Evolutionary conservation across 2,888 invertebrate genomes (phyloP), one percentile per base, ranked within the genome.

Genomic region (Ectemnius cavifrons): DNA sequence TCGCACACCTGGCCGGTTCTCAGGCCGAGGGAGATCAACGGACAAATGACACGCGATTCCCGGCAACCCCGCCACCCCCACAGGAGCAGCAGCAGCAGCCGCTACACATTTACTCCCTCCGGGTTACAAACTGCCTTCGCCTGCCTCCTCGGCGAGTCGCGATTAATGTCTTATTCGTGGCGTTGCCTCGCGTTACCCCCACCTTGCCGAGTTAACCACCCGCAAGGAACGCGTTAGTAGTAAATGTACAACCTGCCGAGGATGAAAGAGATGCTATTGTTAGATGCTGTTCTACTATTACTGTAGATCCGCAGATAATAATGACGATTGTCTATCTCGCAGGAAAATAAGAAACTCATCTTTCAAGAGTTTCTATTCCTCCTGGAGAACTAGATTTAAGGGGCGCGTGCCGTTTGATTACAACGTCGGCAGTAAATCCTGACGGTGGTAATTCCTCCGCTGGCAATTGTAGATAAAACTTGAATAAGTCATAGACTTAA

Each of bases 41-140:
- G 87, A 89, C 90, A 89, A 90, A 90, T 89, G 90, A 90, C 90
- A 91, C 90, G 90, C 90, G 90, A 91, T 91, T 90, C 86, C 71
- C 82, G 61, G 69, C 72, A 37, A 37, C 37, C 37, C 37, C 2
- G 37, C 37, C 37, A 37, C 37, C 37, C 37, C 37, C 11, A 37
- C 37, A 37, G 37, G 37, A 37, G 71, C 70, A 73, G 68, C 72
- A 69, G 75, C 67, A 63, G 62, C 70, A 45, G 64, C 71, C 73
- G 37, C 74, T 65, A 6, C 37, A 37, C 37, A 37, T 18, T 27
- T 58, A 68, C 65, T 49, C 28, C 58, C 18, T 63, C 62, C 76
- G 63, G 79, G 86, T 87, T 88, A 89, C 88, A 87, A 89, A 89
- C 87, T 88, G 84, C 88, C 85, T 80, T 83, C 78, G 76, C 82